These are phyloP conservation scores for Thaleichthys pacificus DNA, from an alignment of 2,797 vertebrate species.

Conservation along the genomic window DNA sequence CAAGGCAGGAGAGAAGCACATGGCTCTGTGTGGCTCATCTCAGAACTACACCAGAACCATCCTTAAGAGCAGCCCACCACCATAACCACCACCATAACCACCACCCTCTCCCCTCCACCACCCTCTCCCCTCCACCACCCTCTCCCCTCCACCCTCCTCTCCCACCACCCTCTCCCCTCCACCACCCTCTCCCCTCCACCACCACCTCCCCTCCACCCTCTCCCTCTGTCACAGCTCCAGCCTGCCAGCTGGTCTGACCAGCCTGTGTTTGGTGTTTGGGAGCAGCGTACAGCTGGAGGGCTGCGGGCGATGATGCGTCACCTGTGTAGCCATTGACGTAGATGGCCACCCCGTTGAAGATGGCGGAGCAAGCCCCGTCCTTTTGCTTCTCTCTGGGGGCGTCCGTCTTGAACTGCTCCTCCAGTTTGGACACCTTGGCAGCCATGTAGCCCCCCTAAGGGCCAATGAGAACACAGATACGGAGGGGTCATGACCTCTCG, in stretches of 20 bases:
- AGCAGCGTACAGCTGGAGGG: not conserved
- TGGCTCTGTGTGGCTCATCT: not conserved
- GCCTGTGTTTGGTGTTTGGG: not conserved
- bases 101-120: too few relatives aligned
- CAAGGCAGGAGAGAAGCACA: not conserved
- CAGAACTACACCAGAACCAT: not conserved
- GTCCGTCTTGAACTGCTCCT: conserved; percentile 90
- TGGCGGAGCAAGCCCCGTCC: conserved; percentile 81
- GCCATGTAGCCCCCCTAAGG: conserved; percentile 92
- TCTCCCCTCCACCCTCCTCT: too few relatives aligned
- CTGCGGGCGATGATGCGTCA: conserved; percentile 45
- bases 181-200: too few relatives aligned
- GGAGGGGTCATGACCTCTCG: not conserved
- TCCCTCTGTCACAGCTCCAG: not conserved
- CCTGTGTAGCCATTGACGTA: conserved; percentile 98
- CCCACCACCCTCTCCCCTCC: too few relatives aligned
- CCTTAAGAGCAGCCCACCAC: not conserved
- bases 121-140: too few relatives aligned
- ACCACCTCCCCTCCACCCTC: not conserved
- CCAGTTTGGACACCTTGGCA: conserved; percentile 93
- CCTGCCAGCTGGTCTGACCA: too few relatives aligned
- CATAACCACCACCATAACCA: too few relatives aligned
- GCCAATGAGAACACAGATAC: not conserved
- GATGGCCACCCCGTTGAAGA: conserved; percentile 93
- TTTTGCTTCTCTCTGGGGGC: conserved; percentile 82